Conservation (phyloP, 2,113 vertebrate genomes). For the Chelonoidis abingdonii region DNA sequence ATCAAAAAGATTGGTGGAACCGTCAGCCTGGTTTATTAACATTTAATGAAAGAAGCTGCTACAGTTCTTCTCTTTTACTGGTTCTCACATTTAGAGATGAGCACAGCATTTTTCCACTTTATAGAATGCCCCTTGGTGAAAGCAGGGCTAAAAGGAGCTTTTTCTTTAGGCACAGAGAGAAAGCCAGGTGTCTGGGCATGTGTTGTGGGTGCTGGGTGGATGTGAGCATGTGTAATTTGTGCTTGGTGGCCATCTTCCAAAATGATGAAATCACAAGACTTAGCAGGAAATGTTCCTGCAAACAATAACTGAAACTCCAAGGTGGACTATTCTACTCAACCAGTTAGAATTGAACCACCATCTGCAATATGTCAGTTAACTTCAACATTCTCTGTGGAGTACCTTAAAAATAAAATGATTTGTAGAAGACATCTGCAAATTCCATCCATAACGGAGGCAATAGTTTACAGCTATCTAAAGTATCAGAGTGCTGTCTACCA, state of each 20-base stretch:
- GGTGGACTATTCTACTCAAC: background rate
- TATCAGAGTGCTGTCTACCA: background rate
- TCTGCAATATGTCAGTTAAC: background rate
- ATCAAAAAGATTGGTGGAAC: constrained; percentile 38
- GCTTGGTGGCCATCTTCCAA: background rate
- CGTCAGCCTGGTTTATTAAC: constrained; percentile 1
- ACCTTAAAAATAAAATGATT: background rate
- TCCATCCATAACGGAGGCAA: background rate
- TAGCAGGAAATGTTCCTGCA: background rate
- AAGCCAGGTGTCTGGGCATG: background rate
- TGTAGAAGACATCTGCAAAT: background rate
- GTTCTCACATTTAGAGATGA: constrained; percentile 25
- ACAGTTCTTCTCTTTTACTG: constrained; percentile 42
- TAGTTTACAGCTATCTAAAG: background rate
- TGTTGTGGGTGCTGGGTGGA: background rate
- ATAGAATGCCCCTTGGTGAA: background rate
- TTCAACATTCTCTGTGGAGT: background rate
- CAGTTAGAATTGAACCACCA: background rate
- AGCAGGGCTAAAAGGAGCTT: background rate
- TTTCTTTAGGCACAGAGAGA: background rate
- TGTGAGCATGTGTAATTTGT: background rate
- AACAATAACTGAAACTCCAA: background rate
- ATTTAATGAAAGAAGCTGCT: constrained; percentile 19
- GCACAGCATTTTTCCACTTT: background rate
- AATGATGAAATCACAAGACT: background rate